These are phyloP conservation scores for Hypothenemus hampei DNA, from an alignment of 1,140 invertebrate species.

Conservation along the genomic window DNA sequence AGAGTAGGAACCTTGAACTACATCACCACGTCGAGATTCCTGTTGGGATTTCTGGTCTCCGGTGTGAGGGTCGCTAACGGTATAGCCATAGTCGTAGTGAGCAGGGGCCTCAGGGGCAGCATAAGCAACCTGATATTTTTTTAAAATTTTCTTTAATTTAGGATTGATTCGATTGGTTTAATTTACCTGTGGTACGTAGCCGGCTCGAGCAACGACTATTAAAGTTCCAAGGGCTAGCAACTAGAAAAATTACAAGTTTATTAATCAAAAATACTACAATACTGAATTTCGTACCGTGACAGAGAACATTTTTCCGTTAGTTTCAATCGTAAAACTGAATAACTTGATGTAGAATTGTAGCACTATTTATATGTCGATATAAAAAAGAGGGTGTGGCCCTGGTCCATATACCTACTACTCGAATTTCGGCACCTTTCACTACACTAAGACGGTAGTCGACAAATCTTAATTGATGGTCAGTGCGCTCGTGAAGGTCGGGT, in stretches of 20 bases:
- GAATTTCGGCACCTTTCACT: constrained; percentile 11
- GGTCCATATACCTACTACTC: constrained; percentile 10
- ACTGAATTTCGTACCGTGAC: no score
- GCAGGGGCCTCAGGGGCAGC: constrained; percentile 50
- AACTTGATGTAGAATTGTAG: no score
- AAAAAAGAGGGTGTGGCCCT: constrained; percentile 18
- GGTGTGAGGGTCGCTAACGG: constrained; percentile 54
- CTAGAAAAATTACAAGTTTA: no score
- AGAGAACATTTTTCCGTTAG: no score
- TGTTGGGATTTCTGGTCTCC: constrained; percentile 57
- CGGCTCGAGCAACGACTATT: constrained; percentile 33
- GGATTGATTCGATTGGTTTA: no score
- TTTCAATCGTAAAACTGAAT: no score
- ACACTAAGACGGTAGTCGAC: constrained; percentile 5
- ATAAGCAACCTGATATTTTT: constrained; percentile 20
- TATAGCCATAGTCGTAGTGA: constrained; percentile 55
- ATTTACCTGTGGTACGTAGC: neutral
- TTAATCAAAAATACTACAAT: no score
- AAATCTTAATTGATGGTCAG: constrained; percentile 13
- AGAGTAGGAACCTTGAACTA: constrained; percentile 52
- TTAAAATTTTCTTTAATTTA: no score
- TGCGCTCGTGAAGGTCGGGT: constrained; percentile 10
- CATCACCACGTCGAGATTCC: constrained; percentile 55
- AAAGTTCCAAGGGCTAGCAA: constrained; percentile 37
- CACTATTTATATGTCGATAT: no score